A percentile compares a stretch with the other conserved stretches of the same genome.
Evolutionary conservation across 1,140 invertebrate species (phyloP).

Genomic region (Thrips palmi): DNA sequence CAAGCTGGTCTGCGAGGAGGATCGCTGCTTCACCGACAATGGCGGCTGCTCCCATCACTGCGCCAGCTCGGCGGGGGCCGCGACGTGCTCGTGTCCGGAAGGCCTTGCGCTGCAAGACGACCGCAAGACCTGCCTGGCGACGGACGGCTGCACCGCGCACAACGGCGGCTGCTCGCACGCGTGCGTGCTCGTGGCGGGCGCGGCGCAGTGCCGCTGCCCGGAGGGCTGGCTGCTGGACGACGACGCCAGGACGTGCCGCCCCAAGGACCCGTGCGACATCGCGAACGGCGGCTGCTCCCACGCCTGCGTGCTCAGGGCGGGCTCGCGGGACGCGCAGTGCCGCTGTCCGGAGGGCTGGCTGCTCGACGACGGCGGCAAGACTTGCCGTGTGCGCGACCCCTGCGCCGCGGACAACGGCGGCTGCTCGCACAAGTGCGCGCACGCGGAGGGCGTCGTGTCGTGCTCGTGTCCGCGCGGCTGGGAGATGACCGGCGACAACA

Average conservation of each 20-base stretch:
- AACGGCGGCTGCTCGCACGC: conserved; percentile 24
- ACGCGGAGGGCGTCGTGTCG: conserved; percentile 31
- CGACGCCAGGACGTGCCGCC: conserved; percentile 40
- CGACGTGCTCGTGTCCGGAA: conserved; percentile 47
- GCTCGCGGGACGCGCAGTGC: conserved; percentile 39
- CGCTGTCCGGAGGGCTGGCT: conserved; percentile 43
- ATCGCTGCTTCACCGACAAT: background rate
- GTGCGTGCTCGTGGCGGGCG: conserved; percentile 34
- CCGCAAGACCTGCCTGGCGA: conserved; percentile 32
- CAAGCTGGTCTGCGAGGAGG: background rate
- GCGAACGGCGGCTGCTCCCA: conserved; percentile 41
- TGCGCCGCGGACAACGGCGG: too few relatives aligned
- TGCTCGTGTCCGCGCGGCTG: conserved; percentile 34
- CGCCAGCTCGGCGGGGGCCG: too few relatives aligned
- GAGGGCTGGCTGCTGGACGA: conserved; percentile 37
- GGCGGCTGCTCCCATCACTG: too few relatives aligned
- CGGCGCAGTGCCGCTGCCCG: conserved; percentile 44
- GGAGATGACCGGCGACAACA: background rate
- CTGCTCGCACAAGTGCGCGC: conserved; percentile 26
- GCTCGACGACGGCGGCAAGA: conserved; percentile 34
- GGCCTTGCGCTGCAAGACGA: conserved; percentile 34
- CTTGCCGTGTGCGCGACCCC: conserved; percentile 31
- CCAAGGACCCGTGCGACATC: conserved; percentile 28
- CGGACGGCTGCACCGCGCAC: too few relatives aligned
- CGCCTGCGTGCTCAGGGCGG: too few relatives aligned